Evolutionary conservation across 2,888 invertebrate genomes (phyloP), one percentile per base, ranked within the genome.

Genomic region (Hyalella azteca): DNA sequence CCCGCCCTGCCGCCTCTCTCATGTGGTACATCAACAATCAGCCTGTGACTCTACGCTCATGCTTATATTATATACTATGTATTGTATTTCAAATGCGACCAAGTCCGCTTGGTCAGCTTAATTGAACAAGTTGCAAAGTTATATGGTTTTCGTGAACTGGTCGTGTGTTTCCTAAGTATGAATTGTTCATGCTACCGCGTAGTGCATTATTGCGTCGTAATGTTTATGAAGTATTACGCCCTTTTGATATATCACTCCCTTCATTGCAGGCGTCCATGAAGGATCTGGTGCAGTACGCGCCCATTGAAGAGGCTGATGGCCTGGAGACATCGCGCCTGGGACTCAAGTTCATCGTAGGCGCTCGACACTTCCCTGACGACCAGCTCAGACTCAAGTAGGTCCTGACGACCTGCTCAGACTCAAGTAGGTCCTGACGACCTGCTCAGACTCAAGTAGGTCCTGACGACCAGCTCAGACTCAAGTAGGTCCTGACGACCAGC

Each of bases 311-410:
- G 48, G 77, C 50, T 3, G 82, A 83, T 41, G 82, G 81, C 9
- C 79, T 83, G 9, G 82, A 83, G 73, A 83, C 82, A 26, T 88
- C 90, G 40, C 88, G 89, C 80, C 88, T 90, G 81, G 89, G 90
- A 77, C 88, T 91, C 45, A 89, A 90, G 85, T 90, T 91, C 86
- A 88, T 89, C 78, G 88, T 91, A 13, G 89, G 88, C 59, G 87
- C 88, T 79, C 88, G 90, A 41, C 90, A 91, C 86, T 91, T 91
- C 85, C 86, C 87, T 29, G 87, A 87, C 77, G 90, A 90, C n/a
- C 90, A 90, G 86, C 87, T 91, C 45, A 91, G 90, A 88, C 88
- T 93, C 19, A 81, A 66, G 82, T 83, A 45, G 79, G 78, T 66
- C 11, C 15, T 9, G n/a, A n/a, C n/a, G n/a, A 9, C 39, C 66